Conservation (phyloP, 2,113 vertebrate genomes). For the Tichodroma muraria region DNA sequence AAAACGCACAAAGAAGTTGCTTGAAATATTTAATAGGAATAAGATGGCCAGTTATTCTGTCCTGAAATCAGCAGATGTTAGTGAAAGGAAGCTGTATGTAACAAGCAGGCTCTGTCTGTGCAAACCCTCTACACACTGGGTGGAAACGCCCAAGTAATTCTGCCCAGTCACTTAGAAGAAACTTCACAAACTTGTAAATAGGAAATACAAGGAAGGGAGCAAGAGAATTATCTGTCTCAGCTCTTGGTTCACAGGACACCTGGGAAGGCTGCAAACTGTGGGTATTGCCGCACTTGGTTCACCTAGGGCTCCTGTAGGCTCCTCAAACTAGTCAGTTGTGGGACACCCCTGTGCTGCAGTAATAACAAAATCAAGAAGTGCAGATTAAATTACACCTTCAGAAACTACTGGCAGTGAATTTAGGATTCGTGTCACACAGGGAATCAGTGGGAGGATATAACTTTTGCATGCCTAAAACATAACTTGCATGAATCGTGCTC, state of each 20-base stretch:
- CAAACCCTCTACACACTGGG: neutral
- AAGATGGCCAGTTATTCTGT: neutral
- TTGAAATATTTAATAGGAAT: constrained; percentile 1
- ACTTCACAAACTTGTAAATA: neutral
- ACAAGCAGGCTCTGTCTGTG: neutral
- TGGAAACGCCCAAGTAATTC: neutral
- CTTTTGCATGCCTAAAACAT: neutral
- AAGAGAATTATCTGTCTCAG: neutral
- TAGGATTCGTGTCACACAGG: neutral
- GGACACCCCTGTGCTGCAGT: neutral
- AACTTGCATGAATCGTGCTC: neutral
- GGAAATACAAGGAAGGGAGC: neutral
- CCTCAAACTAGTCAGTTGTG: neutral
- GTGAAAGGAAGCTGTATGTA: neutral
- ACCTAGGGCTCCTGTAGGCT: neutral
- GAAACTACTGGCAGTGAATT: neutral
- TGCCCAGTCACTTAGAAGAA: neutral
- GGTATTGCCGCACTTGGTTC: neutral
- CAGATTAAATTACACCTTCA: neutral
- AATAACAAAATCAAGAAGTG: neutral
- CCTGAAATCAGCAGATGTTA: neutral
- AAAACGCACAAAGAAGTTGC: neutral
- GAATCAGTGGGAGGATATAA: neutral
- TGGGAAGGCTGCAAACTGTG: neutral
- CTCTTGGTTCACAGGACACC: neutral